These are phyloP conservation scores for Crypturellus undulatus DNA, from an alignment of 2,113 vertebrate genomes.

Conservation along the genomic window DNA sequence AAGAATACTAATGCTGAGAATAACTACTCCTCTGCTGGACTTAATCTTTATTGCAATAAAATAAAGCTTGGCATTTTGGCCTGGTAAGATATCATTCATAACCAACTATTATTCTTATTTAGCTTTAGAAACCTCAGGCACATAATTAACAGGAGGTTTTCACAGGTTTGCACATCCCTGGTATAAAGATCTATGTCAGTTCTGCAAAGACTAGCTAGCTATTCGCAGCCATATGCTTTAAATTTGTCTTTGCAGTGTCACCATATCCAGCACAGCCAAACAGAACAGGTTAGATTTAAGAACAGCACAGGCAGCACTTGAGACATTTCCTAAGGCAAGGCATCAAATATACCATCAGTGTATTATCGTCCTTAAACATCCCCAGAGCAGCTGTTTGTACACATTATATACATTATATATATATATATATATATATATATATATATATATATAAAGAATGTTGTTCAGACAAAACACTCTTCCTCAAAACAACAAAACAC, in stretches of 20 bases:
- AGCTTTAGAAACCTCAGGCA: conserved; percentile 59
- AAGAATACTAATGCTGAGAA: conserved; percentile 41
- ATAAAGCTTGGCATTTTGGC: conserved; percentile 38
- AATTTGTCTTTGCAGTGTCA: conserved; percentile 7
- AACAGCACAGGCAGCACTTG: neutral
- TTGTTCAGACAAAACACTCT: neutral
- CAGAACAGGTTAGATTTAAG: neutral
- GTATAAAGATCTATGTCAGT: conserved; percentile 18
- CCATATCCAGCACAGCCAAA: neutral
- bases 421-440: too few species aligned
- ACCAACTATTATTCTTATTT: conserved; percentile 43
- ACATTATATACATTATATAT: too few species aligned
- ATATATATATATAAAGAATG: neutral
- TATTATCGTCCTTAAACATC: neutral
- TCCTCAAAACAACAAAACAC: neutral
- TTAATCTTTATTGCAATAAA: conserved; percentile 53
- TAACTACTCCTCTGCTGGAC: neutral
- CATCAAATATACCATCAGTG: neutral
- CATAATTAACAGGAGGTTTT: conserved; percentile 59
- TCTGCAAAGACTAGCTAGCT: conserved; percentile 8
- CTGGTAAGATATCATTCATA: conserved; percentile 47
- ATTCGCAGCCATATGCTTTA: conserved; percentile 52
- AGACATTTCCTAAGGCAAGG: neutral
- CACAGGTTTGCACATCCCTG: neutral
- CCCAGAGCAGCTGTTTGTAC: neutral